These are phyloP conservation scores for Arrhamphus sclerolepis DNA, from an alignment of 2,797 vertebrate species.

Conservation along the genomic window DNA sequence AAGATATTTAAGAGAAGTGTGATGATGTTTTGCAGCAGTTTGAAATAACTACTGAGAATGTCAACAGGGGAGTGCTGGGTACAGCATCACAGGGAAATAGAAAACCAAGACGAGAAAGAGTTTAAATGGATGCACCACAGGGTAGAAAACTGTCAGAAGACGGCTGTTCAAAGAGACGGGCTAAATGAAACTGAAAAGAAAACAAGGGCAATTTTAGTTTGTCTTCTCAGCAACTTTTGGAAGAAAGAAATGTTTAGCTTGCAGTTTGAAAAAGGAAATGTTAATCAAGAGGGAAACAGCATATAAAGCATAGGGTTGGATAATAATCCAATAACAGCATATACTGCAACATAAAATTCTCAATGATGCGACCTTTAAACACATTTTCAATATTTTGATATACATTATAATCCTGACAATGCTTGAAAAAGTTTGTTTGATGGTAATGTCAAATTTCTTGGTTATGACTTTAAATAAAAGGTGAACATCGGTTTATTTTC, in stretches of 20 bases:
- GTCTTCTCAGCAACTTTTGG: conserved; percentile 26
- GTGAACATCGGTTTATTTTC: too few species aligned
- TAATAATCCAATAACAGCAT: too few species aligned
- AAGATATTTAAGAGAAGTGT: conserved; percentile 11
- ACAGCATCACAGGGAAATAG: conserved; percentile 55
- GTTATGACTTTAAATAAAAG: too few species aligned
- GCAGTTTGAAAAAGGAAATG: conserved; percentile 35
- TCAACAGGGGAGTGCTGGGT: conserved; percentile 63
- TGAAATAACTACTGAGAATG: conserved; percentile 40
- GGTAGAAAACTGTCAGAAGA: conserved; percentile 34
- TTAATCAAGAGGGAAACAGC: conserved; percentile 23
- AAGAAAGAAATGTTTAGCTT: conserved; percentile 37
- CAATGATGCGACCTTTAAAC: too few species aligned
- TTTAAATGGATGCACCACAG: conserved; percentile 28
- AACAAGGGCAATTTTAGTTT: background rate
- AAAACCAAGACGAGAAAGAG: conserved; percentile 27
- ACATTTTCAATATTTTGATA: too few species aligned
- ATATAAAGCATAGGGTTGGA: background rate
- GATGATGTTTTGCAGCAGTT: conserved; percentile 34
- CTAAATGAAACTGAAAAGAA: conserved; percentile 36
- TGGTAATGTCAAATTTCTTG: too few species aligned
- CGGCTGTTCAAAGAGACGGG: conserved; percentile 2
- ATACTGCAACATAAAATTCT: too few species aligned
- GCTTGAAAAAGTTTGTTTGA: too few species aligned
- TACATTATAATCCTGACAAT: too few species aligned